A percentile compares a stretch with the other conserved stretches of the same genome.
Evolutionary conservation across 2,113 vertebrate genomes (phyloP).

Genomic region (Willisornis vidua): DNA sequence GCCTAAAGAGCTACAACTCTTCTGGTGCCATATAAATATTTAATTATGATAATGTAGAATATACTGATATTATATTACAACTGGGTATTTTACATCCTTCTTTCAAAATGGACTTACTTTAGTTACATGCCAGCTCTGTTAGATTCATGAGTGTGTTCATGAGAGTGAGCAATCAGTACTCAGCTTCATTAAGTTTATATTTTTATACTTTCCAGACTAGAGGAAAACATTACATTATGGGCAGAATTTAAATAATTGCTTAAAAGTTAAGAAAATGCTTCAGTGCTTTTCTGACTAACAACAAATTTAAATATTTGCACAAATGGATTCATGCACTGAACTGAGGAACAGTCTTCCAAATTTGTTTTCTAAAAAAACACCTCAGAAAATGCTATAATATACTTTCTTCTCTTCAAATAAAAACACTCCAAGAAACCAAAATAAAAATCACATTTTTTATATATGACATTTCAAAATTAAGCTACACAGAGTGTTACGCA

Average conservation of each 20-base stretch:
- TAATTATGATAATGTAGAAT: slow-evolving; percentile 13
- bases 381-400: neutral
- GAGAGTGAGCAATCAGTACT: slow-evolving; percentile 11
- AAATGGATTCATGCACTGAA: neutral
- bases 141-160: neutral
- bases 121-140: neutral
- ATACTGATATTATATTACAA: neutral
- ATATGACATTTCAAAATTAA: neutral
- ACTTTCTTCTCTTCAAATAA: neutral
- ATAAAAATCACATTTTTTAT: neutral
- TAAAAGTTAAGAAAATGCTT: slow-evolving; percentile 52
- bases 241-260: slow-evolving; percentile 48
- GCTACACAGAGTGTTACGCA: neutral
- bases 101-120: neutral
- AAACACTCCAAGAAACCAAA: neutral
- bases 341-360: neutral
- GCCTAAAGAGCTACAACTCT: neutral
- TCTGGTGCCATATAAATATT: slow-evolving; percentile 30
- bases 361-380: neutral
- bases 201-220: slow-evolving; percentile 6
- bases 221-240: neutral
- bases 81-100: neutral
- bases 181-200: slow-evolving; percentile 14
- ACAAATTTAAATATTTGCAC: neutral
- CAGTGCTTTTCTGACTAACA: slow-evolving; percentile 33